phyloP scores from a whole-genome alignment of 2,888 invertebrate genomes.

The Globia sparganii region DNA sequence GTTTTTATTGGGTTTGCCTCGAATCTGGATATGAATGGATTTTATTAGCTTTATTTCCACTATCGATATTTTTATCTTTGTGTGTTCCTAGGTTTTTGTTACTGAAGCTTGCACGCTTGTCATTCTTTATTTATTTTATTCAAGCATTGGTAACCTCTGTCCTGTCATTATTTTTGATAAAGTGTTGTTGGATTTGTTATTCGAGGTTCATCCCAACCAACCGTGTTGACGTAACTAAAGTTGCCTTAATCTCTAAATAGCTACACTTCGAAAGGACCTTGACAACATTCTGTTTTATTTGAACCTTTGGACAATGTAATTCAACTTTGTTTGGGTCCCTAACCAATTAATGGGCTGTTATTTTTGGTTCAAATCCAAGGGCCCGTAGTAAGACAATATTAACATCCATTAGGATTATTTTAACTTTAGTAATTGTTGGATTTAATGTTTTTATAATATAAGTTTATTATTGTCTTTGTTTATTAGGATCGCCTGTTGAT shows the following conservation, averaged over 20 bases:
- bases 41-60: background rate
- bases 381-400: slow-evolving; percentile 2
- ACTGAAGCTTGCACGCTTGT: too few relatives aligned
- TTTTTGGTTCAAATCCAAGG: slow-evolving; percentile 14
- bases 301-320: slow-evolving; percentile 8
- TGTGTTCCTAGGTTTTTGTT: background rate
- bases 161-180: background rate
- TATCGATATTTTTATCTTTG: background rate
- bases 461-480: slow-evolving; percentile 33
- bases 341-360: slow-evolving; percentile 14
- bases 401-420: slow-evolving; percentile 31
- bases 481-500: slow-evolving; percentile 20
- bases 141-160: background rate
- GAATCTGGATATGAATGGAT: background rate
- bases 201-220: background rate
- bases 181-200: background rate
- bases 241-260: slow-evolving; percentile 22
- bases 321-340: slow-evolving; percentile 27
- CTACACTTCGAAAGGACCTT: background rate
- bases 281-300: slow-evolving; percentile 29
- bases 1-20: slow-evolving; percentile 3
- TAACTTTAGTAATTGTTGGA: slow-evolving; percentile 15
- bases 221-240: background rate
- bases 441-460: background rate
- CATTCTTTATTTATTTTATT: too few relatives aligned